Evolutionary conservation across 2,113 vertebrate genomes (phyloP).

Genomic region (Chaenogobius annularis): DNA sequence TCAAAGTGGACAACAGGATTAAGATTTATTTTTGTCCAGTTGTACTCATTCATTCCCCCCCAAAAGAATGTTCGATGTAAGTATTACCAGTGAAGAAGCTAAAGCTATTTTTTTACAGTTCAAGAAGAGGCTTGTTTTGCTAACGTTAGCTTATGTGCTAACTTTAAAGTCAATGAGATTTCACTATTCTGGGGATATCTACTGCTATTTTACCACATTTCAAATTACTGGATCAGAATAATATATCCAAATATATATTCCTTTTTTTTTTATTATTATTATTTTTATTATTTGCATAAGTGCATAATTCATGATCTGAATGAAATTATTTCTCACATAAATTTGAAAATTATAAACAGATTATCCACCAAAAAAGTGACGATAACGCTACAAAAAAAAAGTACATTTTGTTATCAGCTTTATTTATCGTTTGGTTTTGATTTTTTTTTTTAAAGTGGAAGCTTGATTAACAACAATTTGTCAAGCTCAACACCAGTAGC

Average conservation of each 20-base stretch:
- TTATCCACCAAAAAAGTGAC: no score
- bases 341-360: neutral
- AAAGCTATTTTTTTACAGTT: neutral
- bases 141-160: neutral
- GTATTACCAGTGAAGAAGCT: constrained; percentile 19
- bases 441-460: no score
- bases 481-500: neutral
- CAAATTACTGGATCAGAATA: neutral
- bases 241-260: neutral
- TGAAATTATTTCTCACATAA: neutral
- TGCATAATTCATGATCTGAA: neutral
- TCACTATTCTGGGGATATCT: neutral
- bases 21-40: neutral
- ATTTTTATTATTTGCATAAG: no score
- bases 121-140: neutral
- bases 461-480: no score
- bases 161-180: neutral
- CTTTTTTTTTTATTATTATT: no score
- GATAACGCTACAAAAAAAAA: no score
- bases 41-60: constrained; percentile 26
- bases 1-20: constrained; percentile 78
- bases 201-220: neutral
- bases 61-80: constrained; percentile 8
- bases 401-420: no score
- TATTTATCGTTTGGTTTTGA: no score